Base-by-base conservation (phyloP, 1,140 invertebrate genomes). In the Drosophila arawakana region DNA sequence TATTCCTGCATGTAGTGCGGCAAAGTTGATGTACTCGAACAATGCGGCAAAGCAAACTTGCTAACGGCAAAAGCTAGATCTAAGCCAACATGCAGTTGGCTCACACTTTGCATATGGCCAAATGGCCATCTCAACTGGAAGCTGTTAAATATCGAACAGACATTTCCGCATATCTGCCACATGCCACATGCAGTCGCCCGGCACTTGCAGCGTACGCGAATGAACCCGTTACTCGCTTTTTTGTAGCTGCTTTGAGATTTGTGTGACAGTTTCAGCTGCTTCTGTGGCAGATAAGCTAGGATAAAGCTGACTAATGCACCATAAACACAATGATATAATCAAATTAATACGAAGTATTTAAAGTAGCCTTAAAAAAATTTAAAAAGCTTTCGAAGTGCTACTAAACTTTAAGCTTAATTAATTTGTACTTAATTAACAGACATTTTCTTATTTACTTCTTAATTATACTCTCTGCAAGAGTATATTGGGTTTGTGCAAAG, bases 141-240 rank as follows among this genome's bases (percentile, higher is more conserved):
- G 84, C 84, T 88, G 84, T 88, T 88, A 88, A 88, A 89, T 80
- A 89, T 89, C 80, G 84, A 89, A 84, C 84, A 84, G 71, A 80
- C 72, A 80, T 79, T 82, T 74, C 66, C 55, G 61, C 66, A 69
- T 18, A 69, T 18, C 35, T 41, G 35, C 55, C 47, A 67, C 47
- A 21, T 21, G 41, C 41, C 30, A 41, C 39, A 21, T 9, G 13
- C 60, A 7, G 13, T 50, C 13, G 8, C 3, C 10, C 21, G 25
- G 15, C 34, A 34, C 10, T n/a, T 44, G 37, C 13, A 3, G 8
- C 8, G 7, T 43, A 8, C 41, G 80, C 61, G 60, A 74, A 73
- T 44, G 41, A 35, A 46, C 7, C 70, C 46, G 46, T 30, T 30
- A 2, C 6, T 3, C 4, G 0, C 70, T 75, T 80, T 75, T 81